Evolutionary conservation across 2,888 invertebrate genomes (phyloP).

Genomic region (Plagodis pulveraria): DNA sequence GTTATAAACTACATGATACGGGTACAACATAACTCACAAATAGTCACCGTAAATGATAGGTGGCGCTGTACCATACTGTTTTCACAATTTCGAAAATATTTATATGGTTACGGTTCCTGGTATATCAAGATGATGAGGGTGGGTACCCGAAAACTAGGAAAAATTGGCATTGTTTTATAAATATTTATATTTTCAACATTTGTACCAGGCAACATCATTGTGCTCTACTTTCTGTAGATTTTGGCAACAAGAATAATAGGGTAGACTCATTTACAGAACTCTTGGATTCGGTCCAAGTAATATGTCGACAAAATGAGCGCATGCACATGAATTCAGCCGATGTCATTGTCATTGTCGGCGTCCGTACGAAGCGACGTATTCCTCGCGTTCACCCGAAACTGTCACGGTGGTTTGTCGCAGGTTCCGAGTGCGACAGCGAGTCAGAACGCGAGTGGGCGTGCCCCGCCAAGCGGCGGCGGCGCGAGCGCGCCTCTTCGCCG

Average conservation of each 20-base stretch:
- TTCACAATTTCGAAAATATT: background rate
- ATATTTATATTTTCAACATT: background rate
- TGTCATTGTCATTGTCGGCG: conserved; percentile 79
- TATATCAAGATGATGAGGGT: background rate
- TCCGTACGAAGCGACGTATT: conserved; percentile 52
- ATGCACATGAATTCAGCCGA: conserved; percentile 54
- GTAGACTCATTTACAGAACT: conserved; percentile 41
- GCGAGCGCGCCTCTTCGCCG: conserved; percentile 81
- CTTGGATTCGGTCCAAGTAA: conserved; percentile 66
- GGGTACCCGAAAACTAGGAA: background rate
- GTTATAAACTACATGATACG: background rate
- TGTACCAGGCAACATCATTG: conserved; percentile 4
- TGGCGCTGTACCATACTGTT: conserved; percentile 38
- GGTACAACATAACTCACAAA: background rate
- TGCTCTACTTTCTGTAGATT: conserved; percentile 36
- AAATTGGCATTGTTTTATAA: background rate
- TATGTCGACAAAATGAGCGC: conserved; percentile 49
- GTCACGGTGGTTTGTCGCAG: conserved; percentile 52
- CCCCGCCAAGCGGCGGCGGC: conserved; percentile 89
- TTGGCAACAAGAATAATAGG: conserved; percentile 40
- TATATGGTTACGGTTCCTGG: no score
- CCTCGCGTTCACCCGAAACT: conserved; percentile 18
- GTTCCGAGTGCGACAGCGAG: conserved; percentile 86
- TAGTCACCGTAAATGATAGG: conserved; percentile 33
- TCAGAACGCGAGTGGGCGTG: conserved; percentile 91